Conservation (phyloP, 2,888 invertebrate genomes). For the Noctuana brunneofusca region DNA sequence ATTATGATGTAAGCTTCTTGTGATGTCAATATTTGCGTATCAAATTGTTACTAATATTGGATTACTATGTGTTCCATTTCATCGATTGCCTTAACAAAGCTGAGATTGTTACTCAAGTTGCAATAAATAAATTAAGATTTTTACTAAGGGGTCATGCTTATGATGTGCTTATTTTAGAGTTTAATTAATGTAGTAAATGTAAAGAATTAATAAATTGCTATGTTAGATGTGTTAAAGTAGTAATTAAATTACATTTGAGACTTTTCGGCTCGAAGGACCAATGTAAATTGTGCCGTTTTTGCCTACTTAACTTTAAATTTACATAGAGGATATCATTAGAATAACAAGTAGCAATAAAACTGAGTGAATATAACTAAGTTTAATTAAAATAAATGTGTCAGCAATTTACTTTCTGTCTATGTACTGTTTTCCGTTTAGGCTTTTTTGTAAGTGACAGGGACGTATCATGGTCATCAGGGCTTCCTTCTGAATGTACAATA, state of each 20-base stretch:
- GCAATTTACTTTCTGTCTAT: background rate
- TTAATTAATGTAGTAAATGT: background rate
- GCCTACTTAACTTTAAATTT: slow-evolving; percentile 10
- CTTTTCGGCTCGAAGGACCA: slow-evolving; percentile 17
- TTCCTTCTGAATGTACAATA: background rate
- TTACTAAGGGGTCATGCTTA: background rate
- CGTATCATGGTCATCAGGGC: background rate
- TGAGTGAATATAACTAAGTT: background rate
- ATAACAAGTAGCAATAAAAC: background rate
- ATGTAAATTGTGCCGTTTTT: slow-evolving; percentile 12
- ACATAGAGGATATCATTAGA: background rate
- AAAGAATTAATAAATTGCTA: background rate
- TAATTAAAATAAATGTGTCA: background rate
- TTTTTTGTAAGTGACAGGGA: no score
- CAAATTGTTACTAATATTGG: background rate
- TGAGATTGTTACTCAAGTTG: background rate
- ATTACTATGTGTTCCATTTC: background rate
- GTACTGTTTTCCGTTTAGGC: no score
- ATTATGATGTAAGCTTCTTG: slow-evolving; percentile 13
- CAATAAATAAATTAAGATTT: slow-evolving; percentile 12
- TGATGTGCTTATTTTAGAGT: background rate
- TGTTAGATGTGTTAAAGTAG: slow-evolving; percentile 8
- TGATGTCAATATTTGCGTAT: slow-evolving; percentile 10
- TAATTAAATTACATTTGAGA: slow-evolving; percentile 12
- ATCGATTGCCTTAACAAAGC: background rate